Evolutionary conservation across 2,113 vertebrate species (phyloP).

Genomic region (Menidia beryllina): DNA sequence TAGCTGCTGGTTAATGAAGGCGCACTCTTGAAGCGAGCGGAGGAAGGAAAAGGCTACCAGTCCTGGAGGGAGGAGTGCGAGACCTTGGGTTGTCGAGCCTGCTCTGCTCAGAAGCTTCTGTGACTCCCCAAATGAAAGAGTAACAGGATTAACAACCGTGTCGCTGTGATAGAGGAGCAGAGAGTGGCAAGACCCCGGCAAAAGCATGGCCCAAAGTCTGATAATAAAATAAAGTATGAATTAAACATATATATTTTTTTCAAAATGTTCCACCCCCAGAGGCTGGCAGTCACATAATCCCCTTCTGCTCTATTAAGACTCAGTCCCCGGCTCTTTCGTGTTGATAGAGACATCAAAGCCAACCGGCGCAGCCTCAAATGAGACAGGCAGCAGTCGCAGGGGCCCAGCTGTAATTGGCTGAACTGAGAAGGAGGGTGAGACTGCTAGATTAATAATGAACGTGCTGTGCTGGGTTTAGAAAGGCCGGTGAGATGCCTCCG

Average conservation of each 20-base stretch:
- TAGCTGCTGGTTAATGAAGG: constrained; percentile 42
- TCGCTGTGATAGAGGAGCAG: constrained; percentile 66
- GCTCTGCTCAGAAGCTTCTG: constrained; percentile 43
- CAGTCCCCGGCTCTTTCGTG: constrained; percentile 41
- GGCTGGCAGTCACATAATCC: constrained; percentile 72
- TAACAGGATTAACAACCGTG: constrained; percentile 78
- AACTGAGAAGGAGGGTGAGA: constrained; percentile 61
- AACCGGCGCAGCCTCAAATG: constrained; percentile 62
- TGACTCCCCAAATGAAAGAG: constrained; percentile 57
- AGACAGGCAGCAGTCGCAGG: constrained; percentile 66
- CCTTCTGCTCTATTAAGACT: constrained; percentile 73
- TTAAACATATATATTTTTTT: constrained; percentile 58
- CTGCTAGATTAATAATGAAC: constrained; percentile 72
- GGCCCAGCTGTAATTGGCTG: constrained; percentile 74
- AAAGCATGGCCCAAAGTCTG: constrained; percentile 56
- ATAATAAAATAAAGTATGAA: constrained; percentile 75
- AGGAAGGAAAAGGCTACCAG: constrained; percentile 53
- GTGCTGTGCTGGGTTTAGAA: constrained; percentile 52
- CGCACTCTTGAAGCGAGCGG: constrained; percentile 49
- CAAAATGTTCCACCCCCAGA: constrained; percentile 50
- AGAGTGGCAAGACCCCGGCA: constrained; percentile 61
- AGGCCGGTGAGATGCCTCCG: constrained; percentile 59
- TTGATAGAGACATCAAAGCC: constrained; percentile 82
- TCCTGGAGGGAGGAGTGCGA: constrained; percentile 43
- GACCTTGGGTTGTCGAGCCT: constrained; percentile 39